Evolutionary conservation across 1,140 invertebrate genomes (phyloP).

Genomic region (Agrilus planipennis): DNA sequence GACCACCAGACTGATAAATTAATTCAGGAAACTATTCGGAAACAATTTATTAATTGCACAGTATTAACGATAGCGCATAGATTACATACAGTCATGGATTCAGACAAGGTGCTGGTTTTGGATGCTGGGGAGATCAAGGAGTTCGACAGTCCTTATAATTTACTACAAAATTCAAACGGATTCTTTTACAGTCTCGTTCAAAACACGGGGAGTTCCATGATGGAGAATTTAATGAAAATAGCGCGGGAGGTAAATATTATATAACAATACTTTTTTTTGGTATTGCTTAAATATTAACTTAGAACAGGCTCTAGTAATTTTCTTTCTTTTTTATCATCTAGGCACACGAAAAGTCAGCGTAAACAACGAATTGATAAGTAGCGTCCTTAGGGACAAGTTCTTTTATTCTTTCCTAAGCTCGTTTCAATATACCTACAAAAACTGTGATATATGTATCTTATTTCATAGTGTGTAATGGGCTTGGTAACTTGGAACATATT

Average conservation of each 20-base stretch:
- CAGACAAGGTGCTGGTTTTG: constrained; percentile 54
- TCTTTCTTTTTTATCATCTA: too few relatives aligned
- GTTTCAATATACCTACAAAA: too few relatives aligned
- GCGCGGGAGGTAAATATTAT: constrained; percentile 9
- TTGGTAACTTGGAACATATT: too few relatives aligned
- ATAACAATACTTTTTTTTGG: too few relatives aligned
- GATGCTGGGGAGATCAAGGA: constrained; percentile 46
- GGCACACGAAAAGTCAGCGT: too few relatives aligned
- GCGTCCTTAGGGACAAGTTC: too few relatives aligned
- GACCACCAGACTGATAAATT: constrained; percentile 45
- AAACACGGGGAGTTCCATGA: constrained; percentile 12
- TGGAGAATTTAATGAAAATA: constrained; percentile 8
- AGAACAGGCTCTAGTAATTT: too few relatives aligned
- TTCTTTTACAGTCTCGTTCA: constrained; percentile 9
- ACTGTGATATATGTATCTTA: too few relatives aligned
- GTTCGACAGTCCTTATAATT: constrained; percentile 43
- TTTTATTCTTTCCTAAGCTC: too few relatives aligned
- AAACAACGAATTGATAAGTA: too few relatives aligned
- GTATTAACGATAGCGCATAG: constrained; percentile 72
- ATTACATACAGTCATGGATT: constrained; percentile 64
- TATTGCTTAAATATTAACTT: too few relatives aligned
- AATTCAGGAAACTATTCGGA: constrained; percentile 56
- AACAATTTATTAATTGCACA: constrained; percentile 56
- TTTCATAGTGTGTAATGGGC: too few relatives aligned
- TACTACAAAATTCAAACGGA: constrained; percentile 31